A percentile compares a stretch with the other conserved stretches of the same genome.
Conservation (phyloP, 1,140 invertebrate species). For the Neodiprion virginianus region DNA sequence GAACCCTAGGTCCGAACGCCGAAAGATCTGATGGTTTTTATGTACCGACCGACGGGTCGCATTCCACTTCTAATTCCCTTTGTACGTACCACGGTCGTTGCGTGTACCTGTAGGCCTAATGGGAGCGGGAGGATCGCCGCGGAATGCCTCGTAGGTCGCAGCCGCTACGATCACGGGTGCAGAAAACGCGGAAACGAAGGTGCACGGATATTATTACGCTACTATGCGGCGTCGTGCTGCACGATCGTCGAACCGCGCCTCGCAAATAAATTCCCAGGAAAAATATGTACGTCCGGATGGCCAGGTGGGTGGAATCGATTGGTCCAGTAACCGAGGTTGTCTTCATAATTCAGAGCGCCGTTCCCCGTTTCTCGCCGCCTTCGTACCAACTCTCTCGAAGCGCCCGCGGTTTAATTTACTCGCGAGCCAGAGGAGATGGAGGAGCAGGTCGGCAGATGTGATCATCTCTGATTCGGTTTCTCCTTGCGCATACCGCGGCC, state of each 20-base stretch:
- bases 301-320: slow-evolving; percentile 52
- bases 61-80: background rate
- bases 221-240: slow-evolving; percentile 31
- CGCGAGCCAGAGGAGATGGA: background rate
- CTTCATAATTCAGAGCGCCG: slow-evolving; percentile 52
- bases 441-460: no score
- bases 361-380: background rate
- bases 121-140: no score
- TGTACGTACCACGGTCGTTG: no score
- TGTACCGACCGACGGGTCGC: background rate
- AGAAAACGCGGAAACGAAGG: no score
- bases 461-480: no score
- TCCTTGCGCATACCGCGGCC: no score
- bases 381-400: slow-evolving; percentile 10
- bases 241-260: slow-evolving; percentile 31
- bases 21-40: background rate
- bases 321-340: slow-evolving; percentile 48
- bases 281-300: slow-evolving; percentile 38
- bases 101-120: no score
- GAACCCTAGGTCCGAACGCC: background rate
- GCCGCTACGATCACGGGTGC: no score
- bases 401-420: slow-evolving; percentile 15
- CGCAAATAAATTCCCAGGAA: no score
- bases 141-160: no score
- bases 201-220: no score